phyloP scores from a whole-genome alignment of 2,888 invertebrate species.

The Agonopterix alstromeriana region DNA sequence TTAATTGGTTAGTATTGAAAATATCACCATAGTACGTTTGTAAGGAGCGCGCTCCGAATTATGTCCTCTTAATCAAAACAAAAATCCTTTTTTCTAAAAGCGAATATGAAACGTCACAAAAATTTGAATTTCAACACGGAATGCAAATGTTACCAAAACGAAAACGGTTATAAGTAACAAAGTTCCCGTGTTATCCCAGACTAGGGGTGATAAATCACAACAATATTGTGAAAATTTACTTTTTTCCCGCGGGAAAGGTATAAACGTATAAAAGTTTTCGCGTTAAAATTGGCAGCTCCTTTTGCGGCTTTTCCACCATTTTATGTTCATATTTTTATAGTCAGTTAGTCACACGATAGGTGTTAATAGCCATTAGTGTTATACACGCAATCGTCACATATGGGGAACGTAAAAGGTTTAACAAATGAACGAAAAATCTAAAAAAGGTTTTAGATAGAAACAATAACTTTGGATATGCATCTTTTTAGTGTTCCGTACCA shows the following conservation, averaged over 20 bases:
- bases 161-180: slow-evolving; percentile 17
- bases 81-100: no score
- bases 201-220: slow-evolving; percentile 42
- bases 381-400: no score
- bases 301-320: slow-evolving; percentile 21
- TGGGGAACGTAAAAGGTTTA: no score
- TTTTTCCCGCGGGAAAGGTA: slow-evolving; percentile 15
- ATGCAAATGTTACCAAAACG: slow-evolving; percentile 19
- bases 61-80: no score
- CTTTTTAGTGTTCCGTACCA: no score
- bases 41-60: no score
- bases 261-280: slow-evolving; percentile 28
- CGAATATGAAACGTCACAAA: slow-evolving; percentile 10
- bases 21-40: no score
- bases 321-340: neutral
- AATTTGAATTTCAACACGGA: slow-evolving; percentile 16
- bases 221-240: slow-evolving; percentile 47
- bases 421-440: no score
- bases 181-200: slow-evolving; percentile 20
- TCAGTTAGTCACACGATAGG: neutral
- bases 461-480: no score
- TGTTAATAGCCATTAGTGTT: no score
- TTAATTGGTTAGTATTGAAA: no score
- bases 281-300: slow-evolving; percentile 43
- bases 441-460: no score